Conservation (phyloP, 2,888 invertebrate genomes). For the Acronicta leporina region DNA sequence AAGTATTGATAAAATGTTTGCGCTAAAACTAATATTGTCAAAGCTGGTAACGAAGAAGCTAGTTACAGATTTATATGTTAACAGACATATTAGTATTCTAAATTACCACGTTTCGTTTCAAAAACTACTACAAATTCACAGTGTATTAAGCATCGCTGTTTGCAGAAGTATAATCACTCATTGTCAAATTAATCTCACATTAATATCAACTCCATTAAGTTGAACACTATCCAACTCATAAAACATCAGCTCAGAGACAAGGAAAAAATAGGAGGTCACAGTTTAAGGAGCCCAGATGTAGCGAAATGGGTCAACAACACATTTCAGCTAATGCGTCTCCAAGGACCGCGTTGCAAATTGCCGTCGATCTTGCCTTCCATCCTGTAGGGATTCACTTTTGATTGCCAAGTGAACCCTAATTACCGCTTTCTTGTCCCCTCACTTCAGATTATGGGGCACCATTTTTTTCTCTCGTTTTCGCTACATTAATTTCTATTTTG, state of each 20-base stretch:
- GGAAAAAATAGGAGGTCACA: slow-evolving; percentile 43
- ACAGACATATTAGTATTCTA: too few relatives aligned
- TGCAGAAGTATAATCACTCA: too few relatives aligned
- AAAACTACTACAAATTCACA: too few relatives aligned
- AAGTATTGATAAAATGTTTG: slow-evolving; percentile 25
- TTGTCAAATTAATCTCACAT: not conserved
- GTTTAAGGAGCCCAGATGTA: slow-evolving; percentile 53
- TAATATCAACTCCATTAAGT: not conserved
- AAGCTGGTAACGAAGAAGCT: not conserved
- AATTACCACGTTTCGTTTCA: too few relatives aligned
- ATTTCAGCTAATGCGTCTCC: slow-evolving; percentile 54
- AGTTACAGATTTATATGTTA: too few relatives aligned
- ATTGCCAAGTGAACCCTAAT: slow-evolving; percentile 72
- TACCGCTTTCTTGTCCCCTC: slow-evolving; percentile 59
- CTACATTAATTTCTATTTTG: slow-evolving; percentile 44
- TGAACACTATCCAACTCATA: slow-evolving; percentile 7
- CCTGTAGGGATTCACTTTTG: slow-evolving; percentile 71
- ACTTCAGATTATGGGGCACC: slow-evolving; percentile 41
- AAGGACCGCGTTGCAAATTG: slow-evolving; percentile 59
- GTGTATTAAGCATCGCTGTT: too few relatives aligned
- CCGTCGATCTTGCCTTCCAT: slow-evolving; percentile 56
- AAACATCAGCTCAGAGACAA: slow-evolving; percentile 26
- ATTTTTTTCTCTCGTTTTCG: slow-evolving; percentile 46
- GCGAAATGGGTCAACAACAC: slow-evolving; percentile 60
- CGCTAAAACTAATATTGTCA: not conserved